These are phyloP conservation scores for Calameuta filiformis DNA, from an alignment of 2,888 invertebrate genomes.

Conservation along the genomic window DNA sequence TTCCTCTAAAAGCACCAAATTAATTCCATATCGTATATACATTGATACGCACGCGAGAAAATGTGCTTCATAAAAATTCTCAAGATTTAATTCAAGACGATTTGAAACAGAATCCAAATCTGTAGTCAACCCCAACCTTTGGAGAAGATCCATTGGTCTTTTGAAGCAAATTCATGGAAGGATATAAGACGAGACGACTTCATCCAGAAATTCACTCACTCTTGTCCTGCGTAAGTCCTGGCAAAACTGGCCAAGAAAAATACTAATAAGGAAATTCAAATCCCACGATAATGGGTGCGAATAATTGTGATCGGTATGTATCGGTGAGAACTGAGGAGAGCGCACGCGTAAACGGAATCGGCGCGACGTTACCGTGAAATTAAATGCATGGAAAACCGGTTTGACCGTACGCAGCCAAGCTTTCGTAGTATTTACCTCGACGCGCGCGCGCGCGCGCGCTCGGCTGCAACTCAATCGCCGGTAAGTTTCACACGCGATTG, in stretches of 20 bases:
- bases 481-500: constrained; percentile 28
- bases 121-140: background rate
- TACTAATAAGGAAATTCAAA: background rate
- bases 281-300: background rate
- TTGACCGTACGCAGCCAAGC: constrained; percentile 25
- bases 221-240: background rate
- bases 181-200: background rate
- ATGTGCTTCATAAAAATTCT: background rate
- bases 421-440: background rate
- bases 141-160: background rate
- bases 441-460: background rate
- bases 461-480: constrained; percentile 42
- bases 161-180: background rate
- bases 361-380: constrained; percentile 63
- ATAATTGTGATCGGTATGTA: background rate
- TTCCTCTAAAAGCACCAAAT: background rate
- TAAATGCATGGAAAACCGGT: constrained; percentile 63
- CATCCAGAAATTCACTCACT: background rate
- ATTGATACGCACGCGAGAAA: background rate
- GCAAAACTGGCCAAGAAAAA: background rate
- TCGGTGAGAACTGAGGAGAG: constrained; percentile 22
- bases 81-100: background rate
- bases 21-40: background rate
- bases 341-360: constrained; percentile 63
- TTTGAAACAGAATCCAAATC: background rate